phyloP scores from a whole-genome alignment of 2,113 vertebrate genomes.

The Turdus rufiventris region DNA sequence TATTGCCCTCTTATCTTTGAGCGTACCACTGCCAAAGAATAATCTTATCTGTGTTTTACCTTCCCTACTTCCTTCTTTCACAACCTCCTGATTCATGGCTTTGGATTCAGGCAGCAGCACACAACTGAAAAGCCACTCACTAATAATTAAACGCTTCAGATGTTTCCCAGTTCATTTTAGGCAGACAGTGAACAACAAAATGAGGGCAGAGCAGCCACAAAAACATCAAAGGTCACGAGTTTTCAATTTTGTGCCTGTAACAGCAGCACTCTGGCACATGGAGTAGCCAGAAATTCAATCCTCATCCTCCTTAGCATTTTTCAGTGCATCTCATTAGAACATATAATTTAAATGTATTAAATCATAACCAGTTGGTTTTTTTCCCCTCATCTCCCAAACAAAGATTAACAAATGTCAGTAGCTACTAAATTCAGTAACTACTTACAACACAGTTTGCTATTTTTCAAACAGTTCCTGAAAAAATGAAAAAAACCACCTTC shows the following conservation, averaged over 20 bases:
- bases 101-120: not conserved
- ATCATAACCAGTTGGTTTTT: not conserved
- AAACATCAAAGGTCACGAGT: not conserved
- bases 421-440: not conserved
- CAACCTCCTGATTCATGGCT: not conserved
- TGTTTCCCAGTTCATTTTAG: not conserved
- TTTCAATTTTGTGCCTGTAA: not conserved
- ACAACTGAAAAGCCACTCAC: slow-evolving; percentile 17
- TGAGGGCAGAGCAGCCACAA: not conserved
- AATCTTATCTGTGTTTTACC: not conserved
- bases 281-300: not conserved
- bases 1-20: not conserved
- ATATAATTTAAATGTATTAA: not conserved
- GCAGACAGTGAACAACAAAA: not conserved
- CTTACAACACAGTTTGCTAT: not conserved
- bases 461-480: not conserved
- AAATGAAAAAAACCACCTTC: fast-evolving
- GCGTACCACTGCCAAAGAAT: fast-evolving
- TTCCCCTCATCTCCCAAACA: fast-evolving
- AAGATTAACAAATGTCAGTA: not conserved
- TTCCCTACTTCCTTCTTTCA: not conserved
- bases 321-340: not conserved
- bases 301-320: not conserved
- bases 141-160: slow-evolving; percentile 39
- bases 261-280: not conserved